Evolutionary conservation across 2,888 invertebrate species (phyloP), one percentile per base, ranked within the genome.

Genomic region (Netelia fuscicornis): DNA sequence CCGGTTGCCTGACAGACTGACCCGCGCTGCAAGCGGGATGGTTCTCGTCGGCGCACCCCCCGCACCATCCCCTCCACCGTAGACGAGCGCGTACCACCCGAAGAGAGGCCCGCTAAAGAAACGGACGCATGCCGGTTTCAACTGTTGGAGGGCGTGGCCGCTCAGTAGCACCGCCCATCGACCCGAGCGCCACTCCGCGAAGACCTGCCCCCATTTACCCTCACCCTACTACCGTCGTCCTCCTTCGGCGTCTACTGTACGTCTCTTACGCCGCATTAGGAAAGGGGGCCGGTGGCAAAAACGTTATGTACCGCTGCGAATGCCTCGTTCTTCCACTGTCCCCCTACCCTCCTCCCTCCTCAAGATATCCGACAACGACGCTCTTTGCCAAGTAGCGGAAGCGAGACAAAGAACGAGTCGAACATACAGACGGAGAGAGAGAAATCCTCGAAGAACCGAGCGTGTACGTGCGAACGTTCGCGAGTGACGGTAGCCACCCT

Each of bases 1-100:
- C 93, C 93, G 92, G 92, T 92, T 92, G 93, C 91, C 92, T 92
- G 93, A 93, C 92, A 92, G 93, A 93, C 93, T 93, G 93, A 93
- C 93, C 92, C 92, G 91, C 91, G 91, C 91, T 90, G 91, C 85
- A 90, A 89, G 90, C 90, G 91, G 91, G 91, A 92, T 91, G 92
- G 90, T 91, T 92, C 90, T 89, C 90, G 91, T 91, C 91, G 89
- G 91, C 90, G 87, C 89, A 89, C 83, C 72, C 83, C 81, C 79
- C 70, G 84, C 71, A 62, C 62, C 74, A 60, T 64, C 78, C 48
- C 80, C 70, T 44, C 58, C 60, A 5, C 70, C n/a, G 44, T n/a
- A 56, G 20, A 10, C 65, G 10, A 65, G 52, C 23, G 56, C 54
- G 23, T 10, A 10, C 60, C 8, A 17, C 48, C 76, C 82, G 42